These are phyloP conservation scores for Steinernema khuongi DNA, from an alignment of 1,140 invertebrate species.

Conservation along the genomic window DNA sequence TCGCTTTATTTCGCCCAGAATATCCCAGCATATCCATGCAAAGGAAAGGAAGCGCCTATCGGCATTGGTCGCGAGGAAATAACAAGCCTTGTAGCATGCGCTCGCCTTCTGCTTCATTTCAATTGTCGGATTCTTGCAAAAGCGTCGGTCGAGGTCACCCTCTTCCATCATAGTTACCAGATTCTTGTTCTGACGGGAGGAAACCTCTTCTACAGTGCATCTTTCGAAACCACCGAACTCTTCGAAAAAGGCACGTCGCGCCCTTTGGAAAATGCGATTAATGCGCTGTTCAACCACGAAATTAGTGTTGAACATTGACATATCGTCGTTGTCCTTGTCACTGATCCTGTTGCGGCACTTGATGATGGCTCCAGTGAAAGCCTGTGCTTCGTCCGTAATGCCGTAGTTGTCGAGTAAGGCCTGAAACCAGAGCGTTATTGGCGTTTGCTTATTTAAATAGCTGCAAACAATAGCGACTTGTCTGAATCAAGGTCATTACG, in stretches of 20 bases:
- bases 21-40: neutral
- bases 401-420: constrained; percentile 44
- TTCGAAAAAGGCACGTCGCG: constrained; percentile 29
- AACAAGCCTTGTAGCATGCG: constrained; percentile 32
- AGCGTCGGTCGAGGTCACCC: neutral
- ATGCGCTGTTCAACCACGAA: constrained; percentile 31
- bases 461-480: no score
- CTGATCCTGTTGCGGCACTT: constrained; percentile 34
- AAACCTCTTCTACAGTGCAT: neutral
- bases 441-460: no score
- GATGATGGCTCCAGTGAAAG: constrained; percentile 42
- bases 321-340: constrained; percentile 42
- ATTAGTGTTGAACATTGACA: constrained; percentile 39
- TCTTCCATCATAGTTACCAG: neutral
- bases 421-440: constrained; percentile 19
- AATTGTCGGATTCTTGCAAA: neutral
- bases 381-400: constrained; percentile 43
- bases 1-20: neutral
- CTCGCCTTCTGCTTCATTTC: constrained; percentile 25
- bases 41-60: neutral
- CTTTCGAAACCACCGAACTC: constrained; percentile 26
- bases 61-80: neutral
- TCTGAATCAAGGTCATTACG: no score
- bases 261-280: constrained; percentile 9
- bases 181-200: neutral